phyloP scores from a whole-genome alignment of 2,797 vertebrate species.

The Myripristis jacobus region DNA sequence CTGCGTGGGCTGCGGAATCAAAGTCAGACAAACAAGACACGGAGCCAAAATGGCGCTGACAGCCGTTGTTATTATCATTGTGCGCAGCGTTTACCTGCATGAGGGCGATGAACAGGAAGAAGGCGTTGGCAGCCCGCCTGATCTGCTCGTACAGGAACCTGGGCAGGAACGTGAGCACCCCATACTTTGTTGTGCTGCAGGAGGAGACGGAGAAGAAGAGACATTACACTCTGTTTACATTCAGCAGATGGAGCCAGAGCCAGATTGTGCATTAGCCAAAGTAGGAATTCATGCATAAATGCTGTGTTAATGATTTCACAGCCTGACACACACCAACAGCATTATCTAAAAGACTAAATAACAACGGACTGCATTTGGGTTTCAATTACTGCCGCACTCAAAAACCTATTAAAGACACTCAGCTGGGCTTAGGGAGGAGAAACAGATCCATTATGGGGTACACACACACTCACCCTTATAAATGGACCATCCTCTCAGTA shows the following conservation, averaged over 20 bases:
- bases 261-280: conserved; percentile 39
- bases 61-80: background rate
- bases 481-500: conserved; percentile 46
- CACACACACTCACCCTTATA: conserved; percentile 50
- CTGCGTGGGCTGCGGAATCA: conserved; percentile 23
- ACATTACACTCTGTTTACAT: conserved; percentile 10
- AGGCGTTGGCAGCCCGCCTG: conserved; percentile 97
- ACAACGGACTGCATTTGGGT: conserved; percentile 38
- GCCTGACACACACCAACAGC: conserved; percentile 1
- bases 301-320: conserved; percentile 37
- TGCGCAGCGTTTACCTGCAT: conserved; percentile 90
- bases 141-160: conserved; percentile 99
- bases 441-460: conserved; percentile 43
- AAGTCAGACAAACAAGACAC: conserved; percentile 33
- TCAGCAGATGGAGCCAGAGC: conserved; percentile 1
- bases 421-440: conserved; percentile 31
- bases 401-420: conserved; percentile 61
- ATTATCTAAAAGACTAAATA: conserved; percentile 44
- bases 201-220: conserved; percentile 23
- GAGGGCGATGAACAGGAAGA: conserved; percentile 99
- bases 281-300: conserved; percentile 38
- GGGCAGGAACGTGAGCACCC: conserved; percentile 97
- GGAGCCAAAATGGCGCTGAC: conserved; percentile 7
- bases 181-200: conserved; percentile 96
- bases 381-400: conserved; percentile 51